Conservation (phyloP, 2,888 invertebrate genomes). For the Suillia variegata region DNA sequence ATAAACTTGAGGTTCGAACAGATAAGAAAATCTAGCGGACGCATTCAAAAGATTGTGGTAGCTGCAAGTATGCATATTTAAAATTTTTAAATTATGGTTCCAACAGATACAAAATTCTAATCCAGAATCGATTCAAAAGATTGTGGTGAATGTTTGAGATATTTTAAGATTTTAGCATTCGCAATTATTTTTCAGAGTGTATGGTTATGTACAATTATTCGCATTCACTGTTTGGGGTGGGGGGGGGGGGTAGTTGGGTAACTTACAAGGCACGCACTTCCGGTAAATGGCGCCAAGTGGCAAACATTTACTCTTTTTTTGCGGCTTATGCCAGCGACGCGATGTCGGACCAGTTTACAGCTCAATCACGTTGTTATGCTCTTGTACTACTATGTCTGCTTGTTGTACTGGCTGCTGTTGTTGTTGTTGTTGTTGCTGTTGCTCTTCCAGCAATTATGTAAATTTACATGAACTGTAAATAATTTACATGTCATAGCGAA, state of each 20-base stretch:
- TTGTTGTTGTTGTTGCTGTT: slow-evolving; percentile 1
- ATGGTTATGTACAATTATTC: no score
- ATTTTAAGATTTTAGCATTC: no score
- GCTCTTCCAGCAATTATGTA: slow-evolving; percentile 9
- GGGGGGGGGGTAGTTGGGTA: background rate
- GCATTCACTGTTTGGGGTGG: no score
- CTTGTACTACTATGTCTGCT: background rate
- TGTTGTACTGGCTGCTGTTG: background rate
- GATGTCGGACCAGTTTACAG: slow-evolving; percentile 10
- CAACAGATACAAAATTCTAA: no score
- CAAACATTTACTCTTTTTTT: slow-evolving; percentile 25
- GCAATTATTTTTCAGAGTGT: no score
- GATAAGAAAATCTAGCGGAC: no score
- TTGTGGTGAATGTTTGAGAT: no score
- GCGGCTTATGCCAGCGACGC: background rate
- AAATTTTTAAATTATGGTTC: no score
- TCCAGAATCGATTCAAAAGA: no score
- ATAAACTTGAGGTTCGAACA: no score
- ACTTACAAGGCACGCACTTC: slow-evolving; percentile 29
- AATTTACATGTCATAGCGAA: slow-evolving; percentile 4
- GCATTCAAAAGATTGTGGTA: no score
- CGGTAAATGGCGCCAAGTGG: slow-evolving; percentile 38
- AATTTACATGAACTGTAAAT: slow-evolving; percentile 9
- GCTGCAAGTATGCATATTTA: no score
- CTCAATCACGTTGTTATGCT: slow-evolving; percentile 8